These are phyloP conservation scores for Platerodrilus igneus DNA, from an alignment of 2,888 invertebrate genomes.

Conservation along the genomic window DNA sequence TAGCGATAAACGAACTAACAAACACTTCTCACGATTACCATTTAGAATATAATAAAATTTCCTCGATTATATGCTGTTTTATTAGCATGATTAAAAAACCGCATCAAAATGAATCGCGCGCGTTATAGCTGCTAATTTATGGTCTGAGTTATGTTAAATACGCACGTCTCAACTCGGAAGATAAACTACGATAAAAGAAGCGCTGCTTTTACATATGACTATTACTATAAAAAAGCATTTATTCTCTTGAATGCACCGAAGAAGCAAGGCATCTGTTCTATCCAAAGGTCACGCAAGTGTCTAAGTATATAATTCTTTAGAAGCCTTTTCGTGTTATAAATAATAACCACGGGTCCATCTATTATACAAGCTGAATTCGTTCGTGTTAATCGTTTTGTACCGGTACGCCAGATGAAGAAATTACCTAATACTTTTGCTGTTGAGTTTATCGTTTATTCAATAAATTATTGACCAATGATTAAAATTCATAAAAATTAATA, in stretches of 20 bases:
- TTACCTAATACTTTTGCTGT: no score
- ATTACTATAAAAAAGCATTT: no score
- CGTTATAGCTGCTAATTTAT: constrained; percentile 36
- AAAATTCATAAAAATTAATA: no score
- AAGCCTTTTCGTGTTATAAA: constrained; percentile 40
- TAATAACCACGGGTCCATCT: constrained; percentile 37
- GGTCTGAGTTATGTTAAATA: constrained; percentile 39
- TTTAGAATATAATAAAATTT: constrained; percentile 34
- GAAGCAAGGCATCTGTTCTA: no score
- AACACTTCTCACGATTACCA: constrained; percentile 32
- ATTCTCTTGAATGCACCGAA: no score
- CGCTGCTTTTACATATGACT: constrained; percentile 38
- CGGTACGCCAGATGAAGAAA: no score
- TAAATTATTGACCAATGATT: no score
- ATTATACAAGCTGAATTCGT: no score
- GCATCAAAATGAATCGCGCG: constrained; percentile 33
- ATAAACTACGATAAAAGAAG: constrained; percentile 39
- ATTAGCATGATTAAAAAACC: constrained; percentile 34
- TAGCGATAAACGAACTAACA: no score
- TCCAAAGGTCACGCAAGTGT: constrained; percentile 39
- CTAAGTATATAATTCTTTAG: constrained; percentile 39
- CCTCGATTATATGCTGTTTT: constrained; percentile 36
- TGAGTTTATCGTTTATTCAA: no score
- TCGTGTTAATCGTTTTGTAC: no score
- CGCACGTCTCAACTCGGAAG: constrained; percentile 38